Percentiles rank a stretch among this genome's conserved stretches.
phyloP scores from a whole-genome alignment of 2,888 invertebrate species.

The Pseudanteris insignis region DNA sequence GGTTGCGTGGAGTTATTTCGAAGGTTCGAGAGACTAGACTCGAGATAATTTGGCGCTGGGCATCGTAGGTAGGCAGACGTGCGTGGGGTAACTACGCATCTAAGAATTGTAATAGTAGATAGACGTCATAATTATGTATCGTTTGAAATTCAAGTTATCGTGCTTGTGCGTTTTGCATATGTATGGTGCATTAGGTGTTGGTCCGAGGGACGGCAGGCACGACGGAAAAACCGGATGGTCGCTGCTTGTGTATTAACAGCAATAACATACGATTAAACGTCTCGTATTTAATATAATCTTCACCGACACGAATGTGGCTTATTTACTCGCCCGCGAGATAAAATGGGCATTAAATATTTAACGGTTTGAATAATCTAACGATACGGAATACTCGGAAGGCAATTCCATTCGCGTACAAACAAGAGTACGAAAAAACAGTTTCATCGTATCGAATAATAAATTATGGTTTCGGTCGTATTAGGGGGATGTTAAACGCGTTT shows the following conservation, averaged over 20 bases:
- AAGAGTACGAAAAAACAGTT: no score
- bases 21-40: conserved; percentile 2
- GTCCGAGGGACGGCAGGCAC: conserved; percentile 3
- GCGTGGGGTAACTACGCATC: conserved; percentile 18
- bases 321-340: no score
- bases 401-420: no score
- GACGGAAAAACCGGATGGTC: conserved; percentile 9
- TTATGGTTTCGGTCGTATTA: no score
- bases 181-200: conserved; percentile 10
- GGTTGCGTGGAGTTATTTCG: neutral
- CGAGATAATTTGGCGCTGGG: conserved; percentile 9
- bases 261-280: neutral
- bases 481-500: no score
- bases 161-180: conserved; percentile 8
- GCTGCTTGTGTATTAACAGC: neutral
- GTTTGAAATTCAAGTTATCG: conserved; percentile 3
- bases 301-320: no score
- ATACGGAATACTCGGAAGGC: no score
- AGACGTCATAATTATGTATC: conserved; percentile 22
- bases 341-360: no score
- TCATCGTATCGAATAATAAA: no score
- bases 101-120: conserved; percentile 7
- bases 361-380: no score
- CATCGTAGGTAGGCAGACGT: conserved; percentile 7
- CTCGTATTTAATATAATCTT: conserved; percentile 1